Conservation (phyloP, 1,140 invertebrate species). For the Ceratina japonica region DNA sequence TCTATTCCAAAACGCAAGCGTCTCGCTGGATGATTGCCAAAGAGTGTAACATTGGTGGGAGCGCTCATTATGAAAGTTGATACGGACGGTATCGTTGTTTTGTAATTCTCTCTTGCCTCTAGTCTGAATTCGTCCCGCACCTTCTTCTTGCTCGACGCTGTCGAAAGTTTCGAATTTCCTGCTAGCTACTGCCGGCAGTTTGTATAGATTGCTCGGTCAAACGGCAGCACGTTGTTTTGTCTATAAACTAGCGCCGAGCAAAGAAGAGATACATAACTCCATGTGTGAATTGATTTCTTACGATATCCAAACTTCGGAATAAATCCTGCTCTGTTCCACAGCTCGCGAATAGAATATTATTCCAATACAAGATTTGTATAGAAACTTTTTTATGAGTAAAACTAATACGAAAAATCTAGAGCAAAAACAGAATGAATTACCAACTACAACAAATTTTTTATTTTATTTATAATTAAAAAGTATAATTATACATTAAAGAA, state of each 20-base stretch:
- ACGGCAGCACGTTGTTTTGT: slow-evolving; percentile 33
- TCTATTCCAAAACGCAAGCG: slow-evolving; percentile 58
- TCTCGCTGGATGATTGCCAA: slow-evolving; percentile 72
- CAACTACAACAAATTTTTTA: too few relatives aligned
- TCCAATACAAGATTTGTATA: too few relatives aligned
- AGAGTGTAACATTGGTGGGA: slow-evolving; percentile 69
- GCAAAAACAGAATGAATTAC: too few relatives aligned
- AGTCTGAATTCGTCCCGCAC: slow-evolving; percentile 20
- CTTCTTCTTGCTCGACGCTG: slow-evolving; percentile 68
- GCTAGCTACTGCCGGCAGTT: slow-evolving; percentile 42
- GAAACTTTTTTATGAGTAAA: too few relatives aligned
- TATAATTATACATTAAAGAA: too few relatives aligned
- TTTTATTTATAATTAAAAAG: too few relatives aligned
- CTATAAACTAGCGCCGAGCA: slow-evolving; percentile 14
- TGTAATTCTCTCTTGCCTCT: slow-evolving; percentile 65
- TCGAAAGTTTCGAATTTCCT: slow-evolving; percentile 73
- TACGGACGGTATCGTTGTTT: slow-evolving; percentile 71
- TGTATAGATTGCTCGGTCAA: slow-evolving; percentile 52
- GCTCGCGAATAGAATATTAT: too few relatives aligned
- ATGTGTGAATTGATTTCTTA: slow-evolving; percentile 54
- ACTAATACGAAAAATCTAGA: too few relatives aligned
- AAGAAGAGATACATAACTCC: slow-evolving; percentile 45
- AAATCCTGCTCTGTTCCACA: not conserved
- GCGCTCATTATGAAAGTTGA: slow-evolving; percentile 76
- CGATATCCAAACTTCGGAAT: slow-evolving; percentile 8